Conservation (phyloP, 2,113 vertebrate species). For the Clinocottus analis region DNA sequence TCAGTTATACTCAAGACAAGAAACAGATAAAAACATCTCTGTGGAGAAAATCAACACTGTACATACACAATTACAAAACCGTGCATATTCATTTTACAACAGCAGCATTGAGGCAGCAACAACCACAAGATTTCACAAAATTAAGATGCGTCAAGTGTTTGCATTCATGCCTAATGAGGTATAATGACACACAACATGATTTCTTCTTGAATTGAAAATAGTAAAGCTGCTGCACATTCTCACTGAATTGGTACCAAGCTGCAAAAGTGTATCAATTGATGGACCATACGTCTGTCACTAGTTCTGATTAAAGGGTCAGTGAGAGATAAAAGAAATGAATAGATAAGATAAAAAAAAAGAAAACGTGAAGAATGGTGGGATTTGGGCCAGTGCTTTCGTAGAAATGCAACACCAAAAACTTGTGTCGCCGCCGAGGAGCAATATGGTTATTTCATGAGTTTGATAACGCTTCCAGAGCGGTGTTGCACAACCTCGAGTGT, state of each 20-base stretch:
- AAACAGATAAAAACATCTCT: no score
- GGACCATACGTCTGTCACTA: background rate
- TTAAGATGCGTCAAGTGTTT: no score
- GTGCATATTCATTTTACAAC: background rate
- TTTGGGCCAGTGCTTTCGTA: background rate
- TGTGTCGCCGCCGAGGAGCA: constrained; percentile 32
- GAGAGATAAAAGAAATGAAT: background rate
- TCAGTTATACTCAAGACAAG: no score
- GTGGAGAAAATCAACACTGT: no score
- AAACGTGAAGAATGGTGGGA: background rate
- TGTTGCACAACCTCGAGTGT: constrained; percentile 54
- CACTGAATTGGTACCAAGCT: background rate
- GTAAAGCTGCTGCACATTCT: background rate
- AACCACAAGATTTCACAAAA: no score
- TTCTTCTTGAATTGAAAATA: background rate
- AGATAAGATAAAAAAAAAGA: background rate
- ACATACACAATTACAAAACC: no score
- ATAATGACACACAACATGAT: no score
- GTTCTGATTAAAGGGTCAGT: background rate
- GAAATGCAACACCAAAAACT: constrained; percentile 43
- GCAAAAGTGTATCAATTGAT: background rate
- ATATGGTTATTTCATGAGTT: constrained; percentile 25
- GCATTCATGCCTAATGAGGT: no score
- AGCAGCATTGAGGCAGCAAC: background rate
- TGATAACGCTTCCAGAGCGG: constrained; percentile 24